Conservation (phyloP, 2,888 invertebrate genomes). For the Sialis fuliginosa region DNA sequence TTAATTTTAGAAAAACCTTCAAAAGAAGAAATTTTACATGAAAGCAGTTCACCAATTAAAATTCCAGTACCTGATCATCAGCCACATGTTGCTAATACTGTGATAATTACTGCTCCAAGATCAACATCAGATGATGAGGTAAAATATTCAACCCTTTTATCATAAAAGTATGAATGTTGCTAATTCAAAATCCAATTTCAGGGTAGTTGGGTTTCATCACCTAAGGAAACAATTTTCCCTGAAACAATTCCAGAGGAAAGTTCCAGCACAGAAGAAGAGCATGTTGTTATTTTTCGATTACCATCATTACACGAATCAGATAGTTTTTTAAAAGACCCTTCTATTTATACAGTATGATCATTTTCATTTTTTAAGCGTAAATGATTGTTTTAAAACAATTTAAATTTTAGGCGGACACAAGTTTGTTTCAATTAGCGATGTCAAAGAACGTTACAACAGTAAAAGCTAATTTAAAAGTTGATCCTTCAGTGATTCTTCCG, state of each 20-base stretch:
- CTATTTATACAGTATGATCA: slow-evolving; percentile 54
- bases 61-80: slow-evolving; percentile 26
- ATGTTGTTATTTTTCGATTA: slow-evolving; percentile 74
- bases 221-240: slow-evolving; percentile 75
- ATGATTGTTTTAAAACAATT: neutral
- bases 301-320: slow-evolving; percentile 57
- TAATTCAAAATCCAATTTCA: slow-evolving; percentile 17
- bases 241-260: slow-evolving; percentile 88
- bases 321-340: slow-evolving; percentile 54
- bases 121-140: slow-evolving; percentile 33
- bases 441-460: slow-evolving; percentile 26
- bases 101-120: slow-evolving; percentile 25
- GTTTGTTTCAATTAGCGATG: slow-evolving; percentile 50
- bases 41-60: slow-evolving; percentile 47
- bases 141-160: slow-evolving; percentile 8
- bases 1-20: slow-evolving; percentile 17
- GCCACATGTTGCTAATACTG: slow-evolving; percentile 20
- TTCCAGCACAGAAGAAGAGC: slow-evolving; percentile 82
- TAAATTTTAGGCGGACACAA: slow-evolving; percentile 47
- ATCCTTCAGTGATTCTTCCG: slow-evolving; percentile 27
- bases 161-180: neutral
- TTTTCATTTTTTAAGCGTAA: neutral
- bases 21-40: slow-evolving; percentile 21
- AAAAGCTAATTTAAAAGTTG: slow-evolving; percentile 28
- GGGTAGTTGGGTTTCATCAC: slow-evolving; percentile 65